phyloP scores from a whole-genome alignment of 2,888 invertebrate genomes.

The Autographa pulchrina region DNA sequence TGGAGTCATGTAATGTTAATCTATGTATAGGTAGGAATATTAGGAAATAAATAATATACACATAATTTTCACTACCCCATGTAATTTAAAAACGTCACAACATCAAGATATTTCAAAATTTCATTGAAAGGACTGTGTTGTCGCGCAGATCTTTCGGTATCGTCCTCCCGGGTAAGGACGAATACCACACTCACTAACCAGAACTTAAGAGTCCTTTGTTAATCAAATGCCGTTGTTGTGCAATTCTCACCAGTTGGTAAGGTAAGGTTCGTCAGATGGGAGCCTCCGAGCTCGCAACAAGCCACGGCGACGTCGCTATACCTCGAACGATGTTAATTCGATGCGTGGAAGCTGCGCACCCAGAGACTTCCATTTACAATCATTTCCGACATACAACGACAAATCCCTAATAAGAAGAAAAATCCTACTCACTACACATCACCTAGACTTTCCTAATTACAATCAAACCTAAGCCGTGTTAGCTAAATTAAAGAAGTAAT shows the following conservation, averaged over 20 bases:
- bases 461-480: slow-evolving; percentile 27
- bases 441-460: slow-evolving; percentile 3
- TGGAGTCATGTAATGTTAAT: not conserved
- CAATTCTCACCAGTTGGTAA: not conserved
- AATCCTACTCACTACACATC: slow-evolving; percentile 1
- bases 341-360: not conserved
- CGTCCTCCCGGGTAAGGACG: not conserved
- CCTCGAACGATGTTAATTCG: not conserved
- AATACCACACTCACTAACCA: not conserved
- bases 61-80: not conserved
- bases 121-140: not conserved
- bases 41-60: not conserved
- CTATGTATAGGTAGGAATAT: not conserved
- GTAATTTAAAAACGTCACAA: not conserved
- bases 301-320: not conserved
- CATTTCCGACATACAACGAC: slow-evolving; percentile 15
- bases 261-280: not conserved
- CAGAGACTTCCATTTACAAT: not conserved
- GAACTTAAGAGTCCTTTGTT: not conserved
- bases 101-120: not conserved
- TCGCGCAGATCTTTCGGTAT: not conserved
- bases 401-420: not conserved
- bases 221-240: not conserved
- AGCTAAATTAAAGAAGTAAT: not conserved
- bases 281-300: not conserved